Base-by-base conservation (phyloP, 2,888 invertebrate species). In the Bellardia pandia region DNA sequence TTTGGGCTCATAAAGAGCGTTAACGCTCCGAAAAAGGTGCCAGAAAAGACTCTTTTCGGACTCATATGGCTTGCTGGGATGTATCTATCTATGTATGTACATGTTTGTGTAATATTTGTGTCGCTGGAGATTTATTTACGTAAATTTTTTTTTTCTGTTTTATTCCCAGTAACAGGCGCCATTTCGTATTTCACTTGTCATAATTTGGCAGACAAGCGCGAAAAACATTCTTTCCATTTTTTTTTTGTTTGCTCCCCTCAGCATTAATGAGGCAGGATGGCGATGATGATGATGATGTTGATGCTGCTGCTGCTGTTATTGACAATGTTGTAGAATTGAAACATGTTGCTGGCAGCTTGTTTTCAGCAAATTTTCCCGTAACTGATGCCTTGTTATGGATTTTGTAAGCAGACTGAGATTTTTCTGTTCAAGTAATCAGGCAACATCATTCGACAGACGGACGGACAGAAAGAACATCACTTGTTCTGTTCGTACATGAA, bases 131-230 rank as follows among this genome's bases (percentile, higher is more conserved):
- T 78, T 85, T 85, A 40, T 80, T 14, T 71, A n/a, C 37, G 6
- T 56, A 33, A 23, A 75, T 14, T 56, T 53, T 23, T 8, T 51
- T 62, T 76, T 76, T 30, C 64, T 68, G 16, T 23, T 56, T 9
- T 76, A 58, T 53, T 79, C 60, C 72, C 72, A 62, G 79, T 85
- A 69, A 84, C 86, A 81, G 85, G 79, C 86, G 86, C 83, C 85
- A 82, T 85, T 85, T 77, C 85, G 72, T 77, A 83, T 87, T 88
- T 83, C 71, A 82, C 86, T 88, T 88, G 84, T 89, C 88, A 90
- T 89, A 89, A 89, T 88, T 89, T 89, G 85, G 84, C 88, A 88
- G 88, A 87, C 89, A 89, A 85, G 86, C 87, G 83, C 87, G 81
- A 89, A 89, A 86, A 89, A 83, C 74, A 88, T 85, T 85, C 16